These are phyloP conservation scores for Cheilosia scutellata DNA, from an alignment of 2,888 invertebrate genomes.

Conservation along the genomic window DNA sequence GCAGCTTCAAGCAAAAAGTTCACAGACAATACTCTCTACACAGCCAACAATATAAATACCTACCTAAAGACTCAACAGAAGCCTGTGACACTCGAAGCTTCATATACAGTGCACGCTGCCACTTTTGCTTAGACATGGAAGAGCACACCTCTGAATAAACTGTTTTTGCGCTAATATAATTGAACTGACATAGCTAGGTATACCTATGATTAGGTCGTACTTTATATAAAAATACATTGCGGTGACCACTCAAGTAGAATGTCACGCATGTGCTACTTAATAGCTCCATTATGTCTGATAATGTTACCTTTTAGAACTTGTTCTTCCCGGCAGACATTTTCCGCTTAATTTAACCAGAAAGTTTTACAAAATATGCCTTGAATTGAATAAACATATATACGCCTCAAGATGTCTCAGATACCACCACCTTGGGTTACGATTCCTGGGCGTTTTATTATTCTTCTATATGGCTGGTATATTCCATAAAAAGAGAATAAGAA, in stretches of 20 bases:
- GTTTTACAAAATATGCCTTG: neutral
- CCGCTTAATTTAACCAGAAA: conserved; percentile 7
- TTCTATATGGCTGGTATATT: conserved; percentile 38
- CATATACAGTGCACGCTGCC: too few relatives aligned
- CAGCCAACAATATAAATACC: too few relatives aligned
- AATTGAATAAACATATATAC: conserved; percentile 14
- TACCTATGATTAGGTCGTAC: too few relatives aligned
- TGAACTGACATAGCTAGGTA: too few relatives aligned
- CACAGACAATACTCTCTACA: too few relatives aligned
- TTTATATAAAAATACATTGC: too few relatives aligned
- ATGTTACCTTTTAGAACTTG: neutral
- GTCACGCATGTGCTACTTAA: neutral
- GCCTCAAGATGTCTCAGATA: conserved; percentile 21
- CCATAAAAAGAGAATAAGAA: conserved; percentile 37
- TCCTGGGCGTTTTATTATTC: conserved; percentile 51
- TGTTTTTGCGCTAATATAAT: too few relatives aligned
- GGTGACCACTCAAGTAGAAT: conserved; percentile 6
- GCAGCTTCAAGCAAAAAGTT: too few relatives aligned
- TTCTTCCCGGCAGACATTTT: neutral
- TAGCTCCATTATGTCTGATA: neutral
- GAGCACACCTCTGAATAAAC: too few relatives aligned
- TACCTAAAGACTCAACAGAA: too few relatives aligned
- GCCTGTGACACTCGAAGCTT: too few relatives aligned
- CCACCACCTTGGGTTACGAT: conserved; percentile 33
- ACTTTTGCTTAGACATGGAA: too few relatives aligned